phyloP scores from a whole-genome alignment of 64 coral and sea anemone genomes.

The Actinia tenebrosa region DNA sequence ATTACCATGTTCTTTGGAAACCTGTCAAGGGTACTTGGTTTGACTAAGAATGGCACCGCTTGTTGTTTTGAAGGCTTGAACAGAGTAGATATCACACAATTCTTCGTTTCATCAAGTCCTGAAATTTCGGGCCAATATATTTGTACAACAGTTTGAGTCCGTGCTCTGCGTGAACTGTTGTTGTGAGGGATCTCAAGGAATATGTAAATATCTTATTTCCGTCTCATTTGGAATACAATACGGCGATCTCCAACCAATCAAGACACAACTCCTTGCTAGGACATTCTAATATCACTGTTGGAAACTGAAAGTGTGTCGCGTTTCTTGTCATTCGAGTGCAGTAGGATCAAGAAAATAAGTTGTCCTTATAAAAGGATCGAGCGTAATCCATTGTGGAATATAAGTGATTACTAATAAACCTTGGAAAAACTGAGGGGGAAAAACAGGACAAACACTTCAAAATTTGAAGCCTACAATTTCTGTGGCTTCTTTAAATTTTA shows the following conservation, averaged over 20 bases:
- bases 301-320: background rate
- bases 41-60: background rate
- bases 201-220: conserved; percentile 25
- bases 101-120: background rate
- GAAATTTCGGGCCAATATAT: background rate
- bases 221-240: conserved; percentile 21
- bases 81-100: background rate
- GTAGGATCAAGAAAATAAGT: background rate
- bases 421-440: background rate
- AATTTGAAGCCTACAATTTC: background rate
- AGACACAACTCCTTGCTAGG: background rate
- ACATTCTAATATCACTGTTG: conserved; percentile 1
- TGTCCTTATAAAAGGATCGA: background rate
- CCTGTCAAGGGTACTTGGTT: background rate
- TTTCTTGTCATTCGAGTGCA: background rate
- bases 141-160: background rate
- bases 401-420: background rate
- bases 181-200: conserved; percentile 15
- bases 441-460: background rate
- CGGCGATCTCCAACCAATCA: background rate
- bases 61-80: background rate
- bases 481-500: conserved; percentile 13
- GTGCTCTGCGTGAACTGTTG: conserved; percentile 19
- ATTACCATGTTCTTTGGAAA: background rate
- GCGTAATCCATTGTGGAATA: background rate